phyloP scores from a whole-genome alignment of 2,888 invertebrate genomes.

The Gortyna flavago region DNA sequence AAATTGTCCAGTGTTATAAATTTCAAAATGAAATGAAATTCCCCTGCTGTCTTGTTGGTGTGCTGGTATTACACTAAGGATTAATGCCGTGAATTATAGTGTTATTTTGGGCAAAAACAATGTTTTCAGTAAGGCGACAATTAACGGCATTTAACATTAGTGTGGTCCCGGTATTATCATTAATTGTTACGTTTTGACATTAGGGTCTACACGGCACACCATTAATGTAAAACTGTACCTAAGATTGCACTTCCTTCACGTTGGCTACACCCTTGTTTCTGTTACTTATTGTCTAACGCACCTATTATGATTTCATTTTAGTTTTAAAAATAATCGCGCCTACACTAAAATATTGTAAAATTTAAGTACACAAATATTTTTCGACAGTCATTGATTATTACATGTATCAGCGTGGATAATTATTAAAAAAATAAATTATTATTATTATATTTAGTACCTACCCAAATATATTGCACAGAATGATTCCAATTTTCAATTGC shows the following conservation, averaged over 20 bases:
- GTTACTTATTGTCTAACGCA: slow-evolving; percentile 61
- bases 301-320: slow-evolving; percentile 34
- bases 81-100: slow-evolving; percentile 1
- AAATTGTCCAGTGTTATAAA: slow-evolving; percentile 2
- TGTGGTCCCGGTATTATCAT: slow-evolving; percentile 1
- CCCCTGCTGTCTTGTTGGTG: slow-evolving; percentile 1
- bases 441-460: slow-evolving; percentile 41
- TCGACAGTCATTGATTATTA: slow-evolving; percentile 99
- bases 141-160: slow-evolving; percentile 2
- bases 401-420: slow-evolving; percentile 91
- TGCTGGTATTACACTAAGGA: slow-evolving; percentile 10
- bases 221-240: slow-evolving; percentile 7
- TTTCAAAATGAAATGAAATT: neutral
- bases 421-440: slow-evolving; percentile 20
- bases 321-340: slow-evolving; percentile 1
- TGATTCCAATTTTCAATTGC: slow-evolving; percentile 14
- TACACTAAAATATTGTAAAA: slow-evolving; percentile 33
- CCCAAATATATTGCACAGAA: slow-evolving; percentile 45
- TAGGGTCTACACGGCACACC: neutral
- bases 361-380: slow-evolving; percentile 87
- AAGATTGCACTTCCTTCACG: slow-evolving; percentile 5
- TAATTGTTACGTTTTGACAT: neutral
- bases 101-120: neutral
- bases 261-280: slow-evolving; percentile 35
- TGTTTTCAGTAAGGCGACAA: neutral